These are phyloP conservation scores for Melinopterus prodromus DNA, from an alignment of 2,888 invertebrate species.

Conservation along the genomic window DNA sequence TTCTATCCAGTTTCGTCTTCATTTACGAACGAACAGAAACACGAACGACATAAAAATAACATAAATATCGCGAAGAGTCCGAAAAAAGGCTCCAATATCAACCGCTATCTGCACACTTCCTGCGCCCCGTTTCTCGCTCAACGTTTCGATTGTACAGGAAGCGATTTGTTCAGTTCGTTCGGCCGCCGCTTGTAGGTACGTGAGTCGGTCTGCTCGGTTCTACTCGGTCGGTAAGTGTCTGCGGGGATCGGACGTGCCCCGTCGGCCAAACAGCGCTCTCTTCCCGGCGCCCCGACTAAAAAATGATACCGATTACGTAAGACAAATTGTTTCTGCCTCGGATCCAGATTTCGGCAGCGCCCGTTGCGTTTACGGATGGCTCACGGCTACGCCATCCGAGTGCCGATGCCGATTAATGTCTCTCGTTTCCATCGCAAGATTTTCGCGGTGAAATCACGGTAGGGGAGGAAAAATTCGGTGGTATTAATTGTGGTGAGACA, in stretches of 20 bases:
- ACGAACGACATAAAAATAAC: no score
- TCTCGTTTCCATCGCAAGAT: neutral
- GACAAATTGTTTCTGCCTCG: slow-evolving; percentile 19
- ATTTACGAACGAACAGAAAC: no score
- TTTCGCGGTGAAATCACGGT: neutral
- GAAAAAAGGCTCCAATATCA: neutral
- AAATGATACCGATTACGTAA: slow-evolving; percentile 20
- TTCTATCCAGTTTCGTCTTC: no score
- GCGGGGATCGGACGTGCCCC: slow-evolving; percentile 18
- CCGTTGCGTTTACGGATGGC: slow-evolving; percentile 11
- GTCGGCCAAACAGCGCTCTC: neutral
- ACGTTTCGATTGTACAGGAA: slow-evolving; percentile 24
- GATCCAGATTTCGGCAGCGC: slow-evolving; percentile 18
- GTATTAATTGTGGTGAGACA: no score
- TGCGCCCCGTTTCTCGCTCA: neutral
- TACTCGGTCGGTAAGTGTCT: slow-evolving; percentile 5
- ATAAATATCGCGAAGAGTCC: no score
- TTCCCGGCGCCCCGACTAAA: neutral
- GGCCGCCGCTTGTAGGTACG: neutral
- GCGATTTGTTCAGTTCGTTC: slow-evolving; percentile 19
- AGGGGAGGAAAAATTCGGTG: no score
- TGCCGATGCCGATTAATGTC: neutral
- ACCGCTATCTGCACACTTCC: neutral
- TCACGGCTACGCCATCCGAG: neutral
- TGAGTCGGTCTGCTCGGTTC: slow-evolving; percentile 10